phyloP scores from a whole-genome alignment of 1,140 invertebrate genomes.

The Hyles euphorbiae region DNA sequence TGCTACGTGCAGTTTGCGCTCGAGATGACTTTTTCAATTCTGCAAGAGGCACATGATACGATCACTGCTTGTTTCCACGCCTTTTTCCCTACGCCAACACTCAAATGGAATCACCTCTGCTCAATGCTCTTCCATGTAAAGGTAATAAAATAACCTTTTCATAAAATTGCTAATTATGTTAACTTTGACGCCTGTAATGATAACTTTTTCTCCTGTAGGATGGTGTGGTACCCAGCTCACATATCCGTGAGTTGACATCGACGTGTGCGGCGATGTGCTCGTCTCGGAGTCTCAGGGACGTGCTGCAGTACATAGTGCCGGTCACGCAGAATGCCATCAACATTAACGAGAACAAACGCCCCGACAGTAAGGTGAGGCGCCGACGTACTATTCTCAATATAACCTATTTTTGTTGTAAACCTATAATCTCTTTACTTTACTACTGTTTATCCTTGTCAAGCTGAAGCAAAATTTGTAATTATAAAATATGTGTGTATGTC shows the following conservation, averaged over 20 bases:
- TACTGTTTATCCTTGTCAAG: too few species aligned
- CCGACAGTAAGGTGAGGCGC: conserved; percentile 37
- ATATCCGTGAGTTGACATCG: conserved; percentile 49
- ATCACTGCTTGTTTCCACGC: conserved; percentile 96
- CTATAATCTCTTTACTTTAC: background rate
- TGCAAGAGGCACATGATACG: conserved; percentile 93
- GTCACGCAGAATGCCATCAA: conserved; percentile 41
- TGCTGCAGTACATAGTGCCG: conserved; percentile 60
- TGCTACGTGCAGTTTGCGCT: conserved; percentile 62
- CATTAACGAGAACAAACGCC: conserved; percentile 28
- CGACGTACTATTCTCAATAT: background rate
- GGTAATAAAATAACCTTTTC: conserved; percentile 68
- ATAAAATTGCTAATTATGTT: conserved; percentile 2
- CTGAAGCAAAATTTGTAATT: too few species aligned
- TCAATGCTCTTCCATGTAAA: conserved; percentile 88
- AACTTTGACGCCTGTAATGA: background rate
- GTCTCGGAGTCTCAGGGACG: conserved; percentile 52
- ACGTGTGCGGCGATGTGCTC: conserved; percentile 56
- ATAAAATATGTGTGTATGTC: too few species aligned
- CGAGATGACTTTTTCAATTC: conserved; percentile 81
- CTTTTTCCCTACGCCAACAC: conserved; percentile 94
- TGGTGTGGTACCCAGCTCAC: conserved; percentile 41
- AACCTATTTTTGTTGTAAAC: background rate
- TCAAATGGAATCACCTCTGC: conserved; percentile 95
- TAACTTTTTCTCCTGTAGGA: conserved; percentile 30